Evolutionary conservation across 2,113 vertebrate species (phyloP), one percentile per base, ranked within the genome.

Genomic region (Erythrolamprus reginae): DNA sequence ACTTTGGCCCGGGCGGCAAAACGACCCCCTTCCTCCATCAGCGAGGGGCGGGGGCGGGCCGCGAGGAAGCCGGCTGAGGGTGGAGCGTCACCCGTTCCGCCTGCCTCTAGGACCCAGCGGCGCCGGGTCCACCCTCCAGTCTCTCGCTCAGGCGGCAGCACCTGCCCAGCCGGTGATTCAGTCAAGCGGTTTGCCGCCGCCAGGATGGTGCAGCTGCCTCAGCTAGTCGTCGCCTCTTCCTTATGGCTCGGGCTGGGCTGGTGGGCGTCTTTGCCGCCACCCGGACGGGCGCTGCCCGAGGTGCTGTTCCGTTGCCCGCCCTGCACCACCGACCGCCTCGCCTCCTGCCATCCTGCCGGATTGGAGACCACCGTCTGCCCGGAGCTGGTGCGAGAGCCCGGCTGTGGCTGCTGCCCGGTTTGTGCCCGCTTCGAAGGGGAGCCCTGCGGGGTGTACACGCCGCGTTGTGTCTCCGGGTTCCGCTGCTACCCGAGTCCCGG

Each of bases 381-480:
- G 0, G 98, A 98, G 95, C 96, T 98, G 58, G 94, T 95, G 87
- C 90, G 93, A 88, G 93, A 92, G 26, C 92, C 94, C 38, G 95
- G 95, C 82, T 94, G 95, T 90, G 98, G 98, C 55, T 98, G 98
- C 93, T 99, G 98, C 97, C 98, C 98, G 77, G 98, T 98, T 1
- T 94, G 95, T 92, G 94, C 95, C 90, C 95, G 94, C 82, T 86
- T 95, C 90, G 96, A 98, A 90, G 94, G 97, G 61, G 98, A 98
- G 93, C 93, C 96, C 1, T 99, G 98, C 91, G 98, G 98, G 47
- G 98, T 99, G 51, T 98, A 99, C 96, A 98, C 98, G 7, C 98
- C 98, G 0, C 97, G 98, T 93, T 99, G 98, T 97, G 98, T 97
- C 91, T 97, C 95, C 28, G 97, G 98, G 82, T 96, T 98, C 90